Evolutionary conservation across 2,797 vertebrate genomes (phyloP).

Genomic region (Alfaro cultratus): DNA sequence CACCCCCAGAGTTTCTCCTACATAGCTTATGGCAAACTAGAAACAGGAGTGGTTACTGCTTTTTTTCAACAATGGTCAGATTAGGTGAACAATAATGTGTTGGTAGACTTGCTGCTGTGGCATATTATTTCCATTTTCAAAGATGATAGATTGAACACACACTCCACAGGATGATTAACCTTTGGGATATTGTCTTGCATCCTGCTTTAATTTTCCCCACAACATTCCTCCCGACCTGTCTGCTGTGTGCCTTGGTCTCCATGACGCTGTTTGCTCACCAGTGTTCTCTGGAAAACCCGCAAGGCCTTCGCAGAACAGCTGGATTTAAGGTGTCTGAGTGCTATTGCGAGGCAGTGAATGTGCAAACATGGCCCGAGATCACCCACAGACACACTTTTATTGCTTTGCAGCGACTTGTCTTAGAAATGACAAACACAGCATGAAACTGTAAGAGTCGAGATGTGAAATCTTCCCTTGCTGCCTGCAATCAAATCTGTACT

Average conservation of each 20-base stretch:
- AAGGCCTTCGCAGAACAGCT: neutral
- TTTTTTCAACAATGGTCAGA: neutral
- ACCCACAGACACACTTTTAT: neutral
- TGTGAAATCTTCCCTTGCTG: neutral
- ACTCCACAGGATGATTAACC: neutral
- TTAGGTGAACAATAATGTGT: neutral
- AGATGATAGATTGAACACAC: neutral
- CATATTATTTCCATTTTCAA: neutral
- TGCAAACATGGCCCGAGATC: neutral
- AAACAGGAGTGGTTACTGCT: neutral
- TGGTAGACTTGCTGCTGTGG: neutral
- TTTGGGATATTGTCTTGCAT: neutral
- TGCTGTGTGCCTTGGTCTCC: neutral
- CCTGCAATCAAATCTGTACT: neutral
- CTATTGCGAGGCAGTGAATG: neutral
- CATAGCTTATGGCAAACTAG: neutral
- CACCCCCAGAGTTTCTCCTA: neutral
- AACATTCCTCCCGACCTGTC: neutral
- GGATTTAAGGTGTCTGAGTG: neutral
- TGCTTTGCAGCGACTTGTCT: neutral
- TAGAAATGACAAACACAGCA: conserved; percentile 2
- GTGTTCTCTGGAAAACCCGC: neutral
- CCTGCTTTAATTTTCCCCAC: neutral
- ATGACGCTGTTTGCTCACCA: neutral
- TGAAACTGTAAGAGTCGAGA: neutral